A percentile compares a stretch with the other conserved stretches of the same genome.
Conservation (phyloP, 2,888 invertebrate genomes). For the Oxyteleia sp. region DNA sequence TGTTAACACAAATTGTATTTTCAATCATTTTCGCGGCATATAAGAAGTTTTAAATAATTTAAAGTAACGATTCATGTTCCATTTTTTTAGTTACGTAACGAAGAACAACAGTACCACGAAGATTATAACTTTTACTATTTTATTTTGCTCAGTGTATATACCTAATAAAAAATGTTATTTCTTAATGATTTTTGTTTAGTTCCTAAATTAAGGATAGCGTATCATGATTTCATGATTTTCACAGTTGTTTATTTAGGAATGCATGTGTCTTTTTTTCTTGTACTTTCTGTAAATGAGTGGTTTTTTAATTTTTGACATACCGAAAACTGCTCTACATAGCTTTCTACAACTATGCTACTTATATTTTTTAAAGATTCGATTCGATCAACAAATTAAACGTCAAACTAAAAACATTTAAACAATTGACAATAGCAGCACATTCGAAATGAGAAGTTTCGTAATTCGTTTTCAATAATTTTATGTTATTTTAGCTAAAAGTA, state of each 20-base stretch:
- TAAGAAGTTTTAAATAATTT: too few relatives aligned
- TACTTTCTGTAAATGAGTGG: not conserved
- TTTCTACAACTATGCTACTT: not conserved
- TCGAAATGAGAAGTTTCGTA: not conserved
- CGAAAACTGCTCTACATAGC: not conserved
- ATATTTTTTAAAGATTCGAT: not conserved
- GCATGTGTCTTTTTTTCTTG: not conserved
- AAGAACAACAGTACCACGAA: too few relatives aligned
- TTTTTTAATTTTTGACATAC: not conserved
- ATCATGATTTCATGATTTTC: constrained; percentile 28
- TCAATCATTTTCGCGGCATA: too few relatives aligned
- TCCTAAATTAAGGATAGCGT: too few relatives aligned
- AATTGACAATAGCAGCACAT: not conserved
- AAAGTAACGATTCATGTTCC: too few relatives aligned
- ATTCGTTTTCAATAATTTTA: not conserved
- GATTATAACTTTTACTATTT: too few relatives aligned
- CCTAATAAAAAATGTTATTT: too few relatives aligned
- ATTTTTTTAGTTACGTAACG: too few relatives aligned
- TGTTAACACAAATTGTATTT: too few relatives aligned
- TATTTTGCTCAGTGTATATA: too few relatives aligned
- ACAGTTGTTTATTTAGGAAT: not conserved
- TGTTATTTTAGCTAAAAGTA: not conserved
- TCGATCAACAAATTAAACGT: constrained; percentile 1
- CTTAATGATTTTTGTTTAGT: too few relatives aligned
- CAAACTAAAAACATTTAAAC: constrained; percentile 1